Conservation (phyloP, 1,140 invertebrate genomes). For the Zelostemma sp. region DNA sequence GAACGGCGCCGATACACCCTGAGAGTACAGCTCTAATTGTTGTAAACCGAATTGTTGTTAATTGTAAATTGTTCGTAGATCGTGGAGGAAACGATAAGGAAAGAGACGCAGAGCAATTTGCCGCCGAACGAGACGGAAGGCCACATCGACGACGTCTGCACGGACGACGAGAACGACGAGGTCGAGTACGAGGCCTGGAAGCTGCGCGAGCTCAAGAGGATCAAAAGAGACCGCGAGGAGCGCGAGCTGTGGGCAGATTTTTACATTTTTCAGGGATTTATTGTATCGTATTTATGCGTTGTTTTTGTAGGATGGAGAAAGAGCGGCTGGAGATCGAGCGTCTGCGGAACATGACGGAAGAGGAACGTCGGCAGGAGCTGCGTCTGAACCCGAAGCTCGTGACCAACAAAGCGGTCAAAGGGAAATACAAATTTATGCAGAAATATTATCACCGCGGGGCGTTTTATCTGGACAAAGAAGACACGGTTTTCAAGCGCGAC, state of each 20-base stretch:
- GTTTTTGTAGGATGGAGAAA: conserved; percentile 76
- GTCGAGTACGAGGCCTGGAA: conserved; percentile 99
- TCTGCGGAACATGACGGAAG: conserved; percentile 95
- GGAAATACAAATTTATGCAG: conserved; percentile 99
- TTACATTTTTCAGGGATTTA: background rate
- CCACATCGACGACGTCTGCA: conserved; percentile 89
- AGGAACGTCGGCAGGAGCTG: conserved; percentile 90
- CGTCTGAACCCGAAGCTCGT: conserved; percentile 93
- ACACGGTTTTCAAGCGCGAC: conserved; percentile 93
- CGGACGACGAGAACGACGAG: conserved; percentile 99
- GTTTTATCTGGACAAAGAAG: conserved; percentile 97
- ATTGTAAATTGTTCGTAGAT: conserved; percentile 69
- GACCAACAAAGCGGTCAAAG: conserved; percentile 96
- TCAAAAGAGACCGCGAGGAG: conserved; percentile 96
- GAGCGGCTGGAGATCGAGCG: conserved; percentile 93
- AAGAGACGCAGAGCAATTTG: conserved; percentile 70
- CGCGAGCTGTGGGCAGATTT: conserved; percentile 79
- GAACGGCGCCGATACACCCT: conserved; percentile 83
- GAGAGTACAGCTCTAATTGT: conserved; percentile 70
- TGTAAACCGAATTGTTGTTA: conserved; percentile 4
- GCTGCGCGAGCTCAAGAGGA: conserved; percentile 92
- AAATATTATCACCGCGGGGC: conserved; percentile 99
- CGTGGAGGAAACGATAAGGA: conserved; percentile 90
- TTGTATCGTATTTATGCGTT: too few relatives aligned
- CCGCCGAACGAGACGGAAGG: conserved; percentile 74